phyloP scores from a whole-genome alignment of 2,888 invertebrate species.

The Theodoxus fluviatilis region DNA sequence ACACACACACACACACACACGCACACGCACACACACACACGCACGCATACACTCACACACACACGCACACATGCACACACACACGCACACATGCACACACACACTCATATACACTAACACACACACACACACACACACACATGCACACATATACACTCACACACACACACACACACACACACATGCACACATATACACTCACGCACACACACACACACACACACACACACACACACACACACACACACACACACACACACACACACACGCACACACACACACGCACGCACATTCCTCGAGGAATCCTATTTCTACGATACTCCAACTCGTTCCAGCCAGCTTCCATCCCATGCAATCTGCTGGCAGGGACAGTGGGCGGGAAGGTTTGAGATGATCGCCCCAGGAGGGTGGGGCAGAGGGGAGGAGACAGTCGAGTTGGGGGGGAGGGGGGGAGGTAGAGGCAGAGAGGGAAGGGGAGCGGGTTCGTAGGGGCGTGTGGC shows the following conservation, averaged over 20 bases:
- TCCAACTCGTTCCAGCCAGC: neutral
- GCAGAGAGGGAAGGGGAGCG: neutral
- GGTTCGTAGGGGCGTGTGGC: too few species aligned
- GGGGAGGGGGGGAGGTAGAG: too few species aligned
- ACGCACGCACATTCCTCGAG: neutral
- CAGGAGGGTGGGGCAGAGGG: neutral
- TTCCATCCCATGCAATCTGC: too few species aligned
- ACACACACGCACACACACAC: neutral
- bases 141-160: neutral
- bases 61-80: neutral
- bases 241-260: neutral
- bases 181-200: neutral
- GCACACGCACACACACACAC: constrained; percentile 6
- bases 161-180: neutral
- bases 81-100: neutral
- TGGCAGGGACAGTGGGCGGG: neutral
- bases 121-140: neutral
- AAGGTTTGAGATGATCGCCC: neutral
- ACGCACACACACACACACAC: neutral
- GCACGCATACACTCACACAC: neutral
- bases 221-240: neutral
- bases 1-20: constrained; percentile 9
- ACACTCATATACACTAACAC: neutral
- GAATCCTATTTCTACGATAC: neutral
- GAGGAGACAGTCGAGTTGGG: neutral